Conservation (phyloP, 2,888 invertebrate genomes). For the Steinernema scapterisci region DNA sequence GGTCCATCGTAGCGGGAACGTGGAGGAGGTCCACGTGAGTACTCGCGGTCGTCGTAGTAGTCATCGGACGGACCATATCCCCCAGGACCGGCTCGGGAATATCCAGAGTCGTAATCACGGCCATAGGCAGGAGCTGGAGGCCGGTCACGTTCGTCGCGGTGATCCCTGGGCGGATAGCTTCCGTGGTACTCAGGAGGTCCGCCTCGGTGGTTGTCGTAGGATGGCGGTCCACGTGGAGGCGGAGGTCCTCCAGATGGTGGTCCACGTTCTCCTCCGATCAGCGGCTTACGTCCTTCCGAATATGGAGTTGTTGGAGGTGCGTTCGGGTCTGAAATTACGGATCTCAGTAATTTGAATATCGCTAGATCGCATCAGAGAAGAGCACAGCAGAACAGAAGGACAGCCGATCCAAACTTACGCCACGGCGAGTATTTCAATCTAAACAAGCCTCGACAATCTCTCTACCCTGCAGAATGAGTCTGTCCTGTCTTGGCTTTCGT, state of each 20-base stretch:
- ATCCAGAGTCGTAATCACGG: conserved; percentile 3
- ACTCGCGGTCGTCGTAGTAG: conserved; percentile 4
- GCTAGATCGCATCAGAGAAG: not conserved
- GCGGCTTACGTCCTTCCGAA: not conserved
- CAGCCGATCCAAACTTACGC: not conserved
- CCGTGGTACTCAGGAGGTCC: conserved; percentile 16
- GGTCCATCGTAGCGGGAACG: conserved; percentile 9
- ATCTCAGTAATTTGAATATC: not conserved
- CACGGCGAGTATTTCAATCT: not conserved
- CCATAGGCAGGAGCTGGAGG: not conserved
- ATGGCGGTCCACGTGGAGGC: not conserved
- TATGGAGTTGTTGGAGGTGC: not conserved
- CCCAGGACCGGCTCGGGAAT: conserved; percentile 1
- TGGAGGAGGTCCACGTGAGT: not conserved
- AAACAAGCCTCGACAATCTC: not conserved
- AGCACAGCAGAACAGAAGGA: not conserved
- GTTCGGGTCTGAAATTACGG: not conserved
- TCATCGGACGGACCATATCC: not conserved
- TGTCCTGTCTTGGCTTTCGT: not conserved
- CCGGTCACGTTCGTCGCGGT: not conserved
- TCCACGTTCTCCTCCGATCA: conserved; percentile 9
- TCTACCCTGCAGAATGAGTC: too few species aligned
- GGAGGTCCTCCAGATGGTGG: conserved; percentile 13
- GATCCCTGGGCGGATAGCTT: not conserved
- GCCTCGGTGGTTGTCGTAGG: not conserved